phyloP scores from a whole-genome alignment of 2,888 invertebrate species.

The Sphaeridia pumilis region DNA sequence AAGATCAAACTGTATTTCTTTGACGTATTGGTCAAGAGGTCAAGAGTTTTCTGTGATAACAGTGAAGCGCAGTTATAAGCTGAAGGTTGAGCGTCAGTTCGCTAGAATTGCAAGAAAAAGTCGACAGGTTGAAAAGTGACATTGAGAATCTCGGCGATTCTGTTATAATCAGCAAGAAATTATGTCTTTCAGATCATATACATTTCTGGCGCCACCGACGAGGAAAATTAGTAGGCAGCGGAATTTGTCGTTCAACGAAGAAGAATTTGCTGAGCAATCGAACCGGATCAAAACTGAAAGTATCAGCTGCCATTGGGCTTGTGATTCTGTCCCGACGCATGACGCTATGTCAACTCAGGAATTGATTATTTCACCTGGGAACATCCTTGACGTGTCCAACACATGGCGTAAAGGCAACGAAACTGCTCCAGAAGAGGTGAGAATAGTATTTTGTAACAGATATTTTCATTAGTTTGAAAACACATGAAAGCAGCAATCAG shows the following conservation, averaged over 20 bases:
- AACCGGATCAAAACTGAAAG: background rate
- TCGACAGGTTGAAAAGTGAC: no score
- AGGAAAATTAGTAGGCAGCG: background rate
- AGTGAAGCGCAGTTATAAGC: no score
- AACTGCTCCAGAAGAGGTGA: conserved; percentile 30
- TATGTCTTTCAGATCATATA: conserved; percentile 9
- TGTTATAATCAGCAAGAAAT: background rate
- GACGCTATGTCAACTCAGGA: conserved; percentile 1
- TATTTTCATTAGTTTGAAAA: no score
- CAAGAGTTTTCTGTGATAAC: no score
- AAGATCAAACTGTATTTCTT: no score
- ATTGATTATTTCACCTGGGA: conserved; percentile 25
- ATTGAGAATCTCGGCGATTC: no score
- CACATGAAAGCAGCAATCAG: no score
- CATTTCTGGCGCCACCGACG: conserved; percentile 12
- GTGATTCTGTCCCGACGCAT: no score
- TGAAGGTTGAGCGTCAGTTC: no score
- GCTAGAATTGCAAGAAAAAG: no score
- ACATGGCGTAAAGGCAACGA: conserved; percentile 31
- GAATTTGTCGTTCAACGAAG: conserved; percentile 9
- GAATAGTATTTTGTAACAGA: no score
- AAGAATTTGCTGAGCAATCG: background rate
- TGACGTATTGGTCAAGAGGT: no score
- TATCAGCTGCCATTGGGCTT: background rate
- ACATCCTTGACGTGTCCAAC: conserved; percentile 29